Evolutionary conservation across 1,140 invertebrate species (phyloP), one percentile per base, ranked within the genome.

Genomic region (Ceratina calcarata): DNA sequence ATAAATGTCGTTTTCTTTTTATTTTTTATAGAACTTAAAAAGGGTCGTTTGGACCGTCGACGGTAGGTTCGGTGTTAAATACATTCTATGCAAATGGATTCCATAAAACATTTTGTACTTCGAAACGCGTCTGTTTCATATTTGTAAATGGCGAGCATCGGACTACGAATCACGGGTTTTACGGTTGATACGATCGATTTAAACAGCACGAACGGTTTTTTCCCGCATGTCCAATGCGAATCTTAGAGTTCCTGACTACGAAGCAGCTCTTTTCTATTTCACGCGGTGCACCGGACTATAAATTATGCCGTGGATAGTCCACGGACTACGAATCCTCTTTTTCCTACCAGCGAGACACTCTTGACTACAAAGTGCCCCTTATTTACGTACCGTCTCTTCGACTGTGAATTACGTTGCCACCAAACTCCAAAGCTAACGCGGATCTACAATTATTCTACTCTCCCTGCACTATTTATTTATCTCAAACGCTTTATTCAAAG

Each of bases 191-290:
- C 64, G 64, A 65, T 65, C 64, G 32, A 66, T 66, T 66, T 66
- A 45, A 16, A 15, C 37, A 22, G 7, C 20, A 27, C 71, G 18
- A 27, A 74, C 18, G 16, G 24, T 37, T 10, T 64, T 37, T 62
- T 45, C 6, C 37, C 37, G 37, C 37, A 45, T 45, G 37, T 45
- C 37, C 37, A 45, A 45, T 45, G 37, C 37, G 37, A 45, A 45
- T 45, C 37, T 45, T 45, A 45, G 60, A 61, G 3, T 57, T 45
- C 15, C 27, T 7, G 27, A 45, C 37, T 45, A 66, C 68, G 45
- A 71, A 71, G 27, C 60, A 37, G 27, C 32, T 60, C 20, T 71
- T 60, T 60, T 45, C 67, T 53, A 45, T 61, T 71, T 71, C 13
- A 61, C 55, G 55, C 67, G 16, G 18, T 20, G 0, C 53, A 20